Evolutionary conservation across 1,140 invertebrate genomes (phyloP).

Genomic region (Phocides pigmalion): DNA sequence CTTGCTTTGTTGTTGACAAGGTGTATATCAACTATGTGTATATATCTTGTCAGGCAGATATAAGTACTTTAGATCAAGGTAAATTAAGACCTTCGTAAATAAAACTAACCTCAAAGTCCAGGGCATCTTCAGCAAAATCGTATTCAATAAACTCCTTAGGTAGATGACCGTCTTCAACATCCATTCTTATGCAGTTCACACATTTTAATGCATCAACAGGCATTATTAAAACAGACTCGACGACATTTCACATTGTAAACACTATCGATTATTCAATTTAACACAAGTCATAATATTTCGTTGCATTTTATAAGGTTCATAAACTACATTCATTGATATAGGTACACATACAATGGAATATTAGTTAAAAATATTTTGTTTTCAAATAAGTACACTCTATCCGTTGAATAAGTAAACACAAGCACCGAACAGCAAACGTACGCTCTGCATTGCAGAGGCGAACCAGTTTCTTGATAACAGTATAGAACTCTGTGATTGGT

Average conservation of each 20-base stretch:
- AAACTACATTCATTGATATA: background rate
- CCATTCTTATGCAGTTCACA: conserved; percentile 69
- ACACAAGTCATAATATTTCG: background rate
- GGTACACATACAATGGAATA: background rate
- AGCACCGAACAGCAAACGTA: background rate
- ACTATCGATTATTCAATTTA: background rate
- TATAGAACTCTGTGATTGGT: conserved; percentile 41
- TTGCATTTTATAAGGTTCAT: background rate
- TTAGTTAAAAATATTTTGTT: conserved; percentile 9
- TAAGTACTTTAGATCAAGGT: background rate
- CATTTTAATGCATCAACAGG: conserved; percentile 54
- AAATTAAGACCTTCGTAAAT: background rate
- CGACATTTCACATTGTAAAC: conserved; percentile 1
- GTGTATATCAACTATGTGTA: no score
- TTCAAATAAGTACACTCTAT: conserved; percentile 3
- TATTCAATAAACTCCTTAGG: conserved; percentile 69
- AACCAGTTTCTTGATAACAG: background rate
- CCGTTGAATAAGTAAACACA: background rate
- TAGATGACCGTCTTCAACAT: conserved; percentile 67
- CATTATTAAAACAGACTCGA: conserved; percentile 31
- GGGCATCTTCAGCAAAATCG: conserved; percentile 74
- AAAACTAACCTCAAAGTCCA: conserved; percentile 74
- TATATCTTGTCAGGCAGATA: background rate
- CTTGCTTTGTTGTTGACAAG: no score
- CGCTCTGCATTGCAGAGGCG: conserved; percentile 9